Base-by-base conservation (phyloP, 2,888 invertebrate genomes). In the Plebejus melissa region DNA sequence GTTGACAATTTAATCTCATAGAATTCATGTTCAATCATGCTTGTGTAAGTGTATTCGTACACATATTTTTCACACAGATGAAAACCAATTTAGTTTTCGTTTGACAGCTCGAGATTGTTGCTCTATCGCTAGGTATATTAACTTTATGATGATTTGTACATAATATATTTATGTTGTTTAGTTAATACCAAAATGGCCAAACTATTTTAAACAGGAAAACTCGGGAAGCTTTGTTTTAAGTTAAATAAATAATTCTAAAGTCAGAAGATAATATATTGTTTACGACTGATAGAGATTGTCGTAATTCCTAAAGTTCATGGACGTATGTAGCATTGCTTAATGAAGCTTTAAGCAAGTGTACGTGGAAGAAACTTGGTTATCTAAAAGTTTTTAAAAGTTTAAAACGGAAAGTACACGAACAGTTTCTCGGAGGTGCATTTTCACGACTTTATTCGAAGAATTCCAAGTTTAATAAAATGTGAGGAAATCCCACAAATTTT, bases 381-480 rank as follows among this genome's bases (percentile, higher is more conserved):
- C 4, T 65, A 13, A 28, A 65, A 65, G 28, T 28, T 65, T 65
- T 11, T 65, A 36, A 65, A 65, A 65, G 32, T 65, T 65, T 65
- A 65, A 32, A 65, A 32, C 65, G 32, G 4, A 65, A 65, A 65
- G 65, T 65, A 65, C 6, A 36, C 65, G 65, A 65, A 65, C 65
- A 65, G 13, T 32, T 32, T 32, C 65, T 65, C 65, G 13, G 65
- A 65, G 65, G 65, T 65, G 32, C 65, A 65, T 65, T 65, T 65
- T 16, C 32, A 36, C 22, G 22, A 65, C 32, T 36, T 65, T 32
- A 65, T 65, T 32, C 65, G 32, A 36, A 13, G 65, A 65, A 65
- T 65, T 65, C 65, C 22, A 28, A 60, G 28, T 60, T 60, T 60
- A 60, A 60, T 60, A 60, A 60, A 60, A 28, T 60, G 60, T 60